Conservation (phyloP, 1,140 invertebrate species). For the Pseudoatta argentina region DNA sequence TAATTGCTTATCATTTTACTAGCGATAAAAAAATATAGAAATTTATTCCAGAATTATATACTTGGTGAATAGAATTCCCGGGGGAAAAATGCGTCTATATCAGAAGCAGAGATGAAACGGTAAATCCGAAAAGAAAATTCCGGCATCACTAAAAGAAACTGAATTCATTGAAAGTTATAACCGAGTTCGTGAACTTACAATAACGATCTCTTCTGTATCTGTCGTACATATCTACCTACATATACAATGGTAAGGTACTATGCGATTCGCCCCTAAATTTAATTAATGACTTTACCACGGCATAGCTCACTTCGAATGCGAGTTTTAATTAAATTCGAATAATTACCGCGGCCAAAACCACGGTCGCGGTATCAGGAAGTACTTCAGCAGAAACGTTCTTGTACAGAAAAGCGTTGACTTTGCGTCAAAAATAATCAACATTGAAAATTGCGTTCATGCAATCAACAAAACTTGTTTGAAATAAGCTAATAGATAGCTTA, state of each 20-base stretch:
- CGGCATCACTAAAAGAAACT: constrained; percentile 44
- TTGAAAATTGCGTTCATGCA: not conserved
- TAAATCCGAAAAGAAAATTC: constrained; percentile 57
- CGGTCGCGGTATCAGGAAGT: constrained; percentile 47
- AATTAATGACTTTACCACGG: constrained; percentile 76
- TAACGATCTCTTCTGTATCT: constrained; percentile 73
- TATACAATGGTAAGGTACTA: constrained; percentile 63
- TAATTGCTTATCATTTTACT: constrained; percentile 25
- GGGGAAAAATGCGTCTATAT: constrained; percentile 2
- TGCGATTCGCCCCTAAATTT: constrained; percentile 68
- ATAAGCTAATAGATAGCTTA: not conserved
- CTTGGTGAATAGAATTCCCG: not conserved
- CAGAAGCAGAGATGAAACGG: constrained; percentile 12
- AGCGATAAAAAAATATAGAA: not conserved
- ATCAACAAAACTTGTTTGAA: not conserved
- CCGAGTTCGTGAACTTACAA: constrained; percentile 75
- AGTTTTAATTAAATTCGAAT: constrained; percentile 82
- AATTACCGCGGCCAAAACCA: constrained; percentile 70
- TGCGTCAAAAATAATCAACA: constrained; percentile 44
- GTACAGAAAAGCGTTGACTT: constrained; percentile 31
- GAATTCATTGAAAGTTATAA: constrained; percentile 76
- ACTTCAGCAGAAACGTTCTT: constrained; percentile 33
- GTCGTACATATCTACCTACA: constrained; percentile 58
- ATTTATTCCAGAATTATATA: constrained; percentile 38
- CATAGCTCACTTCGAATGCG: constrained; percentile 40